Conservation (phyloP, 2,888 invertebrate genomes). For the Philhelius pedissequus region DNA sequence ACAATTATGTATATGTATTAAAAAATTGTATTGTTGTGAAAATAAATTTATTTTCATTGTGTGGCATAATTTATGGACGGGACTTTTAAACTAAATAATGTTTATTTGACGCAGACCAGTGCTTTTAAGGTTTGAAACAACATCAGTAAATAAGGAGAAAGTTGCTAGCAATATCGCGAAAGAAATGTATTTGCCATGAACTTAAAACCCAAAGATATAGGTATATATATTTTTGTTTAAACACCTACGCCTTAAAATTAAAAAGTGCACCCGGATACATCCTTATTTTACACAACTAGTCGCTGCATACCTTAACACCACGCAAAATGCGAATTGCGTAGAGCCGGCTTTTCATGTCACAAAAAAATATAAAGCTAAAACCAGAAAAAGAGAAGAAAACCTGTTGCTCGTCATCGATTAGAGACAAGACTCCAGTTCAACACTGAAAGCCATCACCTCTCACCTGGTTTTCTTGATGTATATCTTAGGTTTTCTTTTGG, state of each 20-base stretch:
- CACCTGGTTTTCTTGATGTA: slow-evolving; percentile 8
- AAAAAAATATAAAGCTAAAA: background rate
- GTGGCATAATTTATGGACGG: no score
- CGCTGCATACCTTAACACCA: background rate
- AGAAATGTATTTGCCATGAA: background rate
- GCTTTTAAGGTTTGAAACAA: no score
- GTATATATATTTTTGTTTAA: background rate
- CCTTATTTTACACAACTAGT: background rate
- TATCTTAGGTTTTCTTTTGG: background rate
- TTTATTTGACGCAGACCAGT: no score
- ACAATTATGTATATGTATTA: no score
- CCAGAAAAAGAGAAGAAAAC: slow-evolving; percentile 36
- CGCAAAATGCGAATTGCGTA: slow-evolving; percentile 18
- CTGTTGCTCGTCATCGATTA: slow-evolving; percentile 38
- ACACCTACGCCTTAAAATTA: slow-evolving; percentile 2
- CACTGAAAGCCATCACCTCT: background rate
- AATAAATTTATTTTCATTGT: no score
- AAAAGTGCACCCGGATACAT: background rate
- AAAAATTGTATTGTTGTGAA: no score
- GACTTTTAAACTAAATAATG: no score
- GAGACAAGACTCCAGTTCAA: background rate
- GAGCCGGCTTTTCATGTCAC: slow-evolving; percentile 40
- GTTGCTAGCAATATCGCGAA: background rate
- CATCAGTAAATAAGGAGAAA: background rate
- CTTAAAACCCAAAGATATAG: background rate